Evolutionary conservation across 2,888 invertebrate genomes (phyloP), one percentile per base, ranked within the genome.

Genomic region (Limnephilus rhombicus): DNA sequence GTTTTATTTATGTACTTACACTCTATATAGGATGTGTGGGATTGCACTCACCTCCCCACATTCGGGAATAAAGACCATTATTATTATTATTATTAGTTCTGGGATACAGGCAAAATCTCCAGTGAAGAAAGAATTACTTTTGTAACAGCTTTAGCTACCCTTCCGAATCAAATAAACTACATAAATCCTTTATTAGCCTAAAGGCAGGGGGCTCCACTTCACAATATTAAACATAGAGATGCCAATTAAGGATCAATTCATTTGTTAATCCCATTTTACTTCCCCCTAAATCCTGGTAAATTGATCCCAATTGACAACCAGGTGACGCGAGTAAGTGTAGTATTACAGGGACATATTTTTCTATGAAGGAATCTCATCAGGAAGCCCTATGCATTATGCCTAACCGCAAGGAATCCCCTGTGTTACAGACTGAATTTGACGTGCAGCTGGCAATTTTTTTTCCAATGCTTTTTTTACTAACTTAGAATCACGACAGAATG

Each of bases 161-260:
- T 85, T 85, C 34, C 24, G n/a, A 41, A 34, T 45, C n/a, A 31
- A 37, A 31, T 41, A 24, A 41, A 45, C 12, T 11, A 29, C 41
- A 13, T 5, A 41, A 41, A 37, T 41, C n/a, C 29, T 31, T 18
- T 15, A 82, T 82, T 31, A 7, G 18, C 18, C 7, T 81, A 31
- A 31, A 82, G 11, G 34, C 15, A 12, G 34, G 41, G 82, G 31
- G 31, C 18, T 34, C 82, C 4, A 82, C 34, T 82, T 34, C 82
- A 82, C 82, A 82, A n/a, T 45, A 34, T 41, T 12, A 85, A 41
- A n/a, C 45, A 41, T 85, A 85, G 11, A 85, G 85, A 85, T 41
- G 41, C 41, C 85, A 85, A 85, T 85, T 85, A 29, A 41, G 85
- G 45, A 41, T 85, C 85, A 85, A 85, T 85, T 85, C 85, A 85